Conservation (phyloP, 2,113 vertebrate genomes). For the Lasiurus borealis region DNA sequence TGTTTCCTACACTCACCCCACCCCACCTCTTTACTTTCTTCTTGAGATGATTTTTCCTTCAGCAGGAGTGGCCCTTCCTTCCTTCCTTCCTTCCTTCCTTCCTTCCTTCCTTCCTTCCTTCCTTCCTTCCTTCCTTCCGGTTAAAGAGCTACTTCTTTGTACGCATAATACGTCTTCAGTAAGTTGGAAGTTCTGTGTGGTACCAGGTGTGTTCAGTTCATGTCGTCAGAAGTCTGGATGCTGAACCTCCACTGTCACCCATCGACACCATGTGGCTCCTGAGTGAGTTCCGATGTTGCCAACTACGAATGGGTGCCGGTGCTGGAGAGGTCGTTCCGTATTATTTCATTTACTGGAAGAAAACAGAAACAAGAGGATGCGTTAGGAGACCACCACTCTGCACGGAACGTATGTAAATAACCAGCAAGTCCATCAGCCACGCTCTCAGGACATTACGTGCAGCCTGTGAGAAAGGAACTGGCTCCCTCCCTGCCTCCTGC, state of each 20-base stretch:
- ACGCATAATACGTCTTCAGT: constrained; percentile 61
- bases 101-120: constrained; percentile 61
- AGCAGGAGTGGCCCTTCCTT: constrained; percentile 29
- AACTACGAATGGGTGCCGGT: constrained; percentile 89
- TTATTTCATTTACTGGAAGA: constrained; percentile 97
- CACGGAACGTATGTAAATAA: fast-evolving
- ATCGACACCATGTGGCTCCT: background rate
- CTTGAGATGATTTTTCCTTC: constrained; percentile 84
- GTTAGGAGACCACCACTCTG: constrained; percentile 55
- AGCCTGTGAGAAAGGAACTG: background rate
- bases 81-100: background rate
- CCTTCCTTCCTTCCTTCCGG: too few species aligned
- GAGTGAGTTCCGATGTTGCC: background rate
- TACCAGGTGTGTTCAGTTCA: constrained; percentile 71
- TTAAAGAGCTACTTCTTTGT: constrained; percentile 53
- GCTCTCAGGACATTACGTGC: fast-evolving
- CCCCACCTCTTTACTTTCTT: background rate
- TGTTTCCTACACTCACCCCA: constrained; percentile 3
- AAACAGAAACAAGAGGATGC: constrained; percentile 2
- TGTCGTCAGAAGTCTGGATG: background rate
- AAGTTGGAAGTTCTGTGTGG: constrained; percentile 77
- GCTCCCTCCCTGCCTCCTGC: background rate
- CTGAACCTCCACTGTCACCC: background rate
- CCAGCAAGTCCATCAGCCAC: background rate
- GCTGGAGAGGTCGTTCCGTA: constrained; percentile 97